A percentile compares a stretch with the other conserved stretches of the same genome.
Conservation (phyloP, 2,797 vertebrate genomes). For the Clarias laeviceps region DNA sequence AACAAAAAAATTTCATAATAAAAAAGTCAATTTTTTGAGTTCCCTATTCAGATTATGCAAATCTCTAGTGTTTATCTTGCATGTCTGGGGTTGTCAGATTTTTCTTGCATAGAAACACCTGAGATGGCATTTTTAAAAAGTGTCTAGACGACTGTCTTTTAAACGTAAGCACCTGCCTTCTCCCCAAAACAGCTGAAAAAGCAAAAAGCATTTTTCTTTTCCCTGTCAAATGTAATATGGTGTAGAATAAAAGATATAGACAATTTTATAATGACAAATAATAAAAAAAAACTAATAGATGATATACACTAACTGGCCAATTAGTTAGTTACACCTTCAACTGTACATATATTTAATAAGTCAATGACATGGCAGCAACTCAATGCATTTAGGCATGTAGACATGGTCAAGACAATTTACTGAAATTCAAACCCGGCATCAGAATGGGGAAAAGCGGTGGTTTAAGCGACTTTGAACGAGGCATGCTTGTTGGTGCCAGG, state of each 20-base stretch:
- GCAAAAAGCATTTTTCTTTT: too few relatives aligned
- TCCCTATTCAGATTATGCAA: slow-evolving; percentile 15
- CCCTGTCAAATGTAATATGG: background rate
- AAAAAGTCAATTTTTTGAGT: background rate
- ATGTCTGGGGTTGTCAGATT: background rate
- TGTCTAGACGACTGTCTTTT: background rate
- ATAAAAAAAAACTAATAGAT: background rate
- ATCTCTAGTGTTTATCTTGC: background rate
- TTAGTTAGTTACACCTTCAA: too few relatives aligned
- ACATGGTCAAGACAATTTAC: too few relatives aligned
- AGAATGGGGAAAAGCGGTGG: too few relatives aligned
- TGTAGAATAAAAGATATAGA: background rate
- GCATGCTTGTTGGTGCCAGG: too few relatives aligned
- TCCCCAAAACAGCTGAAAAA: background rate
- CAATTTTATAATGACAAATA: background rate
- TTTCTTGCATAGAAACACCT: background rate
- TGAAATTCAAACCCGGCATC: too few relatives aligned
- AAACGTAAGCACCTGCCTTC: background rate
- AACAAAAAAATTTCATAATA: too few relatives aligned
- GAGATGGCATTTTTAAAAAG: background rate
- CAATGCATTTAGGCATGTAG: too few relatives aligned
- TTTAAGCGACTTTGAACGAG: too few relatives aligned
- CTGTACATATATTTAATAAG: too few relatives aligned
- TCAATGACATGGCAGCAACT: too few relatives aligned
- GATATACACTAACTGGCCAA: too few relatives aligned